Base-by-base conservation (phyloP, 2,888 invertebrate genomes). In the Trissolcus brochymenae region DNA sequence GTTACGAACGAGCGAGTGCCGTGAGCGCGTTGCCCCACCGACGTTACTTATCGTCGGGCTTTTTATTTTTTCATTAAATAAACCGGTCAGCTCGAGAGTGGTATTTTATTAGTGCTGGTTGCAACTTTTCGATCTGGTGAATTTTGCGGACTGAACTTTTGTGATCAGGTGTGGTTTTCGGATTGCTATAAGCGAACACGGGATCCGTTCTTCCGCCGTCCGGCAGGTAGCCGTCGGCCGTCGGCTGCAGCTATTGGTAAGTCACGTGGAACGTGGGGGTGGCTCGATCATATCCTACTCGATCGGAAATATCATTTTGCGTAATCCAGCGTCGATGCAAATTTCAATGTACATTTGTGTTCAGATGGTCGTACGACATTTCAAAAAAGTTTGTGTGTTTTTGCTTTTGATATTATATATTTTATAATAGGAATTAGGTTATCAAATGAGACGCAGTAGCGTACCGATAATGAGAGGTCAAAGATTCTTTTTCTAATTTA, bases 201-300 rank as follows among this genome's bases (percentile, higher is more conserved):
- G 43, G 55, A 54, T 19, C 50, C 49, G 49, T n/a, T 49, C 11
- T 17, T 41, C 6, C 66, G 41, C 41, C 14, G 17, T n/a, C 55
- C 29, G 59, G 64, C 25, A 68, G 19, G 51, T 64, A 61, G 72
- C 76, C 83, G 84, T 82, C 87, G 86, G 84, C 86, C 87, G 87
- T 83, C 87, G 87, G 87, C 82, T 60, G 53, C 66, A 78, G 77
- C 66, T 82, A 77, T 85, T 84, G 84, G 85, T 84, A 80, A 81
- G 84, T 84, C 80, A 76, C 81, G 79, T 80, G 79, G 59, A 49
- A 55, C 51, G 1, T 46, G 16, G 46, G 16, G 46, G 16, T 6
- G n/a, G 11, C 16, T 7, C 16, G 46, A 7, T n/a, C 46, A 46
- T 6, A 16, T 46, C 46, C 14, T 46, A 0, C 46, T n/a, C 46